These are phyloP conservation scores for Sylvia borin DNA, from an alignment of 2,797 vertebrate genomes.

Conservation along the genomic window DNA sequence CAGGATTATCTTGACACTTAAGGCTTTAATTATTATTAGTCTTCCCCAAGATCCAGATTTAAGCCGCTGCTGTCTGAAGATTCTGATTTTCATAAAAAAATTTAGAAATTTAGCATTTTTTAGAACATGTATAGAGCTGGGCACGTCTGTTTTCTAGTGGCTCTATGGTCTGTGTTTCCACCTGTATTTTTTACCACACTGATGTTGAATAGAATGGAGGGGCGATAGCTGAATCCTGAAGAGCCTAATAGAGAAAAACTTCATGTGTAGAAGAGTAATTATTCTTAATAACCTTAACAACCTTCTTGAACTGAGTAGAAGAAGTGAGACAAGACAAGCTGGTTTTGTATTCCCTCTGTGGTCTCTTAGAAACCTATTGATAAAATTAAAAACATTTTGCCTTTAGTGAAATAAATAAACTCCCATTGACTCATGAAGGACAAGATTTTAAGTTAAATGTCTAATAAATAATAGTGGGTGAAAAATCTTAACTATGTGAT, in stretches of 20 bases:
- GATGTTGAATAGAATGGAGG: not conserved
- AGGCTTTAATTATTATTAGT: not conserved
- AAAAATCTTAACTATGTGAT: not conserved
- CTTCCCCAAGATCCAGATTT: not conserved
- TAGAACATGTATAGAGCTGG: not conserved
- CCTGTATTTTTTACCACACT: not conserved
- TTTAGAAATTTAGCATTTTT: not conserved
- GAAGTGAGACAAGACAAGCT: not conserved
- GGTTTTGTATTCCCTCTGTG: not conserved
- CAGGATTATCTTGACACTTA: not conserved
- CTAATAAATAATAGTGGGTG: not conserved
- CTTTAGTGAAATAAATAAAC: not conserved
- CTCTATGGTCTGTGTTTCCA: not conserved
- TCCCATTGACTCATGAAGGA: not conserved
- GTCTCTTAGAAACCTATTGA: not conserved
- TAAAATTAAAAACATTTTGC: not conserved
- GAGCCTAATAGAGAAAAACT: not conserved
- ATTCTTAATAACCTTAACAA: not conserved
- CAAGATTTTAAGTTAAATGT: not conserved
- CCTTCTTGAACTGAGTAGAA: not conserved
- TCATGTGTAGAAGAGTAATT: not conserved
- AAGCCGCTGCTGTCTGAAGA: not conserved
- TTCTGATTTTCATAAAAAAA: not conserved
- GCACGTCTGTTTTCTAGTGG: not conserved
- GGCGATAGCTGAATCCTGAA: not conserved